Conservation (phyloP, 1,140 invertebrate genomes). For the Eumaeus atala region DNA sequence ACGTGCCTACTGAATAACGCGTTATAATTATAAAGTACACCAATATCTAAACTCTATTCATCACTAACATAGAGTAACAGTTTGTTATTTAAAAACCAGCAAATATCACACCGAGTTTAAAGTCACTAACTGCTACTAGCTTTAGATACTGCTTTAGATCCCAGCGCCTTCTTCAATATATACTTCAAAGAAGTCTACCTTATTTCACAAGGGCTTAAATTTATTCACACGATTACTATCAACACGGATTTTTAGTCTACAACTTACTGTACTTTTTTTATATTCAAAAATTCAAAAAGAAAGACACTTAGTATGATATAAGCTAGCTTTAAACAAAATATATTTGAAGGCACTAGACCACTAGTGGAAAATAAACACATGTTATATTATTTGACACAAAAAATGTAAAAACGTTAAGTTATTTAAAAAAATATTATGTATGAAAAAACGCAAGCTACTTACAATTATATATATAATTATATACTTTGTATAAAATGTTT, state of each 20-base stretch:
- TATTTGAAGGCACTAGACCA: constrained; percentile 60
- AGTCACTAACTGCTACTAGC: no score
- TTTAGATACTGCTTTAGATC: no score
- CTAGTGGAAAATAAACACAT: constrained; percentile 40
- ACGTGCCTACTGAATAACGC: constrained; percentile 27
- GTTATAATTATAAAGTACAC: constrained; percentile 18
- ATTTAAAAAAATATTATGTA: background rate
- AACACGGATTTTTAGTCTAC: no score
- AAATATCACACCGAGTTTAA: background rate
- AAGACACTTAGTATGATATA: background rate
- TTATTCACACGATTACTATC: no score
- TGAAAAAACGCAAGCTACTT: background rate
- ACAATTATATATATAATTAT: no score
- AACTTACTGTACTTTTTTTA: no score
- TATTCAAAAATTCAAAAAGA: background rate
- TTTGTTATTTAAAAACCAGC: constrained; percentile 21
- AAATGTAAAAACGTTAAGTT: background rate
- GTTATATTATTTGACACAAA: background rate
- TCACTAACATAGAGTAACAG: constrained; percentile 66
- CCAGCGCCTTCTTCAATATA: no score
- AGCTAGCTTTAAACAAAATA: constrained; percentile 21
- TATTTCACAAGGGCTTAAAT: no score
- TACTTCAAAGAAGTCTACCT: no score
- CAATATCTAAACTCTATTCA: constrained; percentile 40
- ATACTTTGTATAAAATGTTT: no score